Base-by-base conservation (phyloP, 2,888 invertebrate genomes). In the Torymus aiolomorphi region DNA sequence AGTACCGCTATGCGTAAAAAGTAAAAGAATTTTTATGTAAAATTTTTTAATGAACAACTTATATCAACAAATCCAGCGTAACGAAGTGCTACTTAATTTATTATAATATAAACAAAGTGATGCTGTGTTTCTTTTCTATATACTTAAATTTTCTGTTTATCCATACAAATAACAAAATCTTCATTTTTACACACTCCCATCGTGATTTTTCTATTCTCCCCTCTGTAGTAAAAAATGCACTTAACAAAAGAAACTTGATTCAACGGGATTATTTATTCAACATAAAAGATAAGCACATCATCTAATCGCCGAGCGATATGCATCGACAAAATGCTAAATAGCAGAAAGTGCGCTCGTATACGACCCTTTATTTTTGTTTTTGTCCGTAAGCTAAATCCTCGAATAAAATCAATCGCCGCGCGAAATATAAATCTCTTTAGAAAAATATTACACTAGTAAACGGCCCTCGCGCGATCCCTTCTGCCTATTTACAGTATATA, bases 61-160 rank as follows among this genome's bases (percentile, higher is more conserved):
- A 67, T 67, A 78, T 79, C 69, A 82, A 79, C 77, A 77, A 74
- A 63, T 79, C 42, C 79, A 82, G 74, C 81, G 42, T 74, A 77
- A 82, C 76, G 77, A 74, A 59, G 77, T 77, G 81, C 74, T 52
- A 65, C 52, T 42, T 78, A 71, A 59, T 70, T 57, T 66, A 67
- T 54, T 69, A 67, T 67, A 70, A 71, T 77, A 71, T 74, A 66
- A 79, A 81, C 79, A 79, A 79, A n/a, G 78, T 81, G 81, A 78
- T 78, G 78, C 81, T 77, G 76, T 70, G 49, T 75, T 70, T 52
- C 11, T 31, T 42, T 42, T 42, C 16, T 80, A 56, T 56, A 65
- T 61, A 61, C n/a, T 61, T 73, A 74, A 70, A 77, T 59, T 72
- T 76, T 14, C 67, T 67, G 20, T 57, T 63, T 65, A 65, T 67